Evolutionary conservation across 2,113 vertebrate species (phyloP), one percentile per base, ranked within the genome.

Genomic region (Marmota flaviventris): DNA sequence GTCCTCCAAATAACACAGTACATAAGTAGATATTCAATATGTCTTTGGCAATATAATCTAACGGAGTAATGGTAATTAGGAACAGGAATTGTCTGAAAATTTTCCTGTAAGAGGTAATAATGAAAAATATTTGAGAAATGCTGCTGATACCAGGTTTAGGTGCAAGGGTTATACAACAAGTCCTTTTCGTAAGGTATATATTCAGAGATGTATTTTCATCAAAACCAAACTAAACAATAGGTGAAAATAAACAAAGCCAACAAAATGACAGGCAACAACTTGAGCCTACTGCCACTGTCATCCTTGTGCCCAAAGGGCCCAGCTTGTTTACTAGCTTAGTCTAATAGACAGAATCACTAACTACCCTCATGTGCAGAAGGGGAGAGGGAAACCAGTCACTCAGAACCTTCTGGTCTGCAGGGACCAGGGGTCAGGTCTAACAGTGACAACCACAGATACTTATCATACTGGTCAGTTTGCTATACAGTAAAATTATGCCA

Each of bases 281-380:
- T 83, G 91, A 97, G 96, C 85, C 73, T 73, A 89, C 91, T 67
- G 84, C 69, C 93, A 97, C 56, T 98, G 98, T 98, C 98, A 98
- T 73, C 86, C 61, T 75, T 89, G 94, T 0, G 73, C 98, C 98
- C 98, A 82, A 65, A 98, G 98, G 98, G 85, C 97, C 92, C 79
- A 53, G 76, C 89, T 91, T 98, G 98, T 98, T 98, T 98, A 97
- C 98, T 98, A 97, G 98, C 85, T 96, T 96, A 96, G 97, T 95
- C 97, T 98, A 98, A 98, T 98, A 93, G 98, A 98, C 96, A 97
- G 98, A 98, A 98, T 98, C 95, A 95, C 97, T 98, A 98, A 98
- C 97, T 98, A 98, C 14, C 39, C 97, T 92, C 98, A 93, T 3
- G 76, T 95, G 93, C 96, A 81, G 95, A 97, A 25, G 83, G 87